Evolutionary conservation across 2,113 vertebrate species (phyloP), one percentile per base, ranked within the genome.

Genomic region (Apeltes quadracus): DNA sequence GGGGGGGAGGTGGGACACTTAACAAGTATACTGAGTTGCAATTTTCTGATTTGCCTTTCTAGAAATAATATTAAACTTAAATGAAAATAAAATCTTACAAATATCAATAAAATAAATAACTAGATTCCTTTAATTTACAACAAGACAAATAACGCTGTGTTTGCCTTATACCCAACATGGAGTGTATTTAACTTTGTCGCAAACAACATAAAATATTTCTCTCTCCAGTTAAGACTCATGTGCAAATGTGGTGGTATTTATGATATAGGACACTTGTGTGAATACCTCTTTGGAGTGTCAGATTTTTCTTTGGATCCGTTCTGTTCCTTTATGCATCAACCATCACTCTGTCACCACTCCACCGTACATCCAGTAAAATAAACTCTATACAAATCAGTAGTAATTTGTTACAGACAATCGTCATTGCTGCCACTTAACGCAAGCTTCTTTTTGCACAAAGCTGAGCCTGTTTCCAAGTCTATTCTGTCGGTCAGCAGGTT

Each of bases 341-440:
- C 14, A 53, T 69, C 71, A 74, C 54, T 51, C 5, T 76, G 2
- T 20, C 38, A 69, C 65, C 61, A 83, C 72, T 86, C 72, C 57
- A 62, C 34, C 80, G 65, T 50, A 55, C 20, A 69, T 77, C 63
- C 76, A 85, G 73, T 81, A 50, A 72, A 75, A 81, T 57, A 27
- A 76, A 78, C 70, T 75, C 48, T 53, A 46, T 74, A 56, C 27
- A 53, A 58, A 70, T 83, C 75, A 87, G 86, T 66, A 86, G 81
- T 62, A 84, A 76, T 39, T 78, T 63, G 46, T 59, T 61, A 54
- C 61, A 41, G 44, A 64, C 8, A 8, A 70, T 27, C 50, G 65
- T 63, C 51, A 53, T 46, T 4, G 12, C 63, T 25, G n/a, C 32
- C 50, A 65, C 43, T 9, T 55, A 29, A 3, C 5, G 27, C 15